A percentile compares a stretch with the other conserved stretches of the same genome.
These are phyloP conservation scores for Uria lomvia DNA, from an alignment of 2,113 vertebrate genomes.

Conservation along the genomic window DNA sequence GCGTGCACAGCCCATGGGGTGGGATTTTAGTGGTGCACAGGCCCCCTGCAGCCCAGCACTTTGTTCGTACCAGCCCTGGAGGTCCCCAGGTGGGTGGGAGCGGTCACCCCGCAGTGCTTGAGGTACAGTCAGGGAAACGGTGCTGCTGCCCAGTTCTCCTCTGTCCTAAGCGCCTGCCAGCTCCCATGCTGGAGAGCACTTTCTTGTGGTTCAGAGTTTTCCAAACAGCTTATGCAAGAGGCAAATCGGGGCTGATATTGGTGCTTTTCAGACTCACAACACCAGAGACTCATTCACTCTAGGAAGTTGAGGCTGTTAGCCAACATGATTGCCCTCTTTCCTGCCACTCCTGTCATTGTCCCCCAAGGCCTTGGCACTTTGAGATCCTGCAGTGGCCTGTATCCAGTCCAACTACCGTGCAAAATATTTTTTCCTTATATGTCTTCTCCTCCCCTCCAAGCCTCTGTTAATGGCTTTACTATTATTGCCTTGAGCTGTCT, in stretches of 20 bases:
- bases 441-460: neutral
- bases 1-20: fast-evolving
- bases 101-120: neutral
- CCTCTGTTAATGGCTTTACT: neutral
- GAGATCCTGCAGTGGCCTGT: neutral
- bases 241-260: neutral
- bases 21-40: fast-evolving
- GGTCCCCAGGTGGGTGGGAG: neutral
- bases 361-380: neutral
- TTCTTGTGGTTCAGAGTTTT: neutral
- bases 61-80: fast-evolving
- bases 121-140: neutral
- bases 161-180: neutral
- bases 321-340: neutral
- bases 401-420: neutral
- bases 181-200: neutral
- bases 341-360: neutral
- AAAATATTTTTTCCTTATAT: neutral
- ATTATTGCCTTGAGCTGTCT: neutral
- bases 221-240: neutral
- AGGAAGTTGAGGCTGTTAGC: neutral
- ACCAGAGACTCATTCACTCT: neutral
- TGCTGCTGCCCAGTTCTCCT: neutral
- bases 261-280: neutral
- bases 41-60: neutral